Base-by-base conservation (phyloP, 2,888 invertebrate genomes). In the Polylopha cassiicola region DNA sequence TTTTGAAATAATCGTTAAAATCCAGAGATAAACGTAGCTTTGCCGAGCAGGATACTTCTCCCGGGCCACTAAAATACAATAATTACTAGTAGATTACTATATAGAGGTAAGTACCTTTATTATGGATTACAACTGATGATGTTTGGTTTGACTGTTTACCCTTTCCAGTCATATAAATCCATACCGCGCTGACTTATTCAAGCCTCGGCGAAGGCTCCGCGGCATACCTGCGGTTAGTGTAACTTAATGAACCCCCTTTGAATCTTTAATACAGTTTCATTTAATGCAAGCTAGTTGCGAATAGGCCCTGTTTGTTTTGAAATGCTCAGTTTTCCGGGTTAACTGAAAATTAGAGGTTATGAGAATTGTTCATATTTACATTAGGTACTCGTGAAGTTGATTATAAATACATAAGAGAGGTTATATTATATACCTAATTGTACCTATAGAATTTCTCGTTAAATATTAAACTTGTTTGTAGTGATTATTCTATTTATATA, bases 261-360 rank as follows among this genome's bases (percentile, higher is more conserved):
- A 79, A 85, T 85, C 72, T 80, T 85, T 84, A 76, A 85, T 79
- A 75, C 60, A 73, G 68, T 78, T 81, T 76, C 77, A 70, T 80
- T 82, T 82, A 84, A 81, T 78, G 72, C 65, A 56, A 67, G 65
- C 68, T 77, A 77, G 70, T 75, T 74, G 64, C 52, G 55, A 58
- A 60, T 60, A 58, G 52, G 46, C 59, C 56, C 47, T 55, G 73
- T 74, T 78, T 73, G 65, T 72, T 74, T 69, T 69, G 59, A 61
- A 68, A 66, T 55, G 47, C 49, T 58, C 55, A 55, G 39, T 56
- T 55, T 61, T 53, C 46, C 42, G 45, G 53, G 51, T 55, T 51
- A 51, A 47, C 53, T 48, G 41, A 46, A 55, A 57, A 53, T 56
- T 52, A 46, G 46, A 46, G 46, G 36, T 52, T 55, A 58, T 53